Evolutionary conservation across 2,113 vertebrate species (phyloP).

Genomic region (Upupa epops): DNA sequence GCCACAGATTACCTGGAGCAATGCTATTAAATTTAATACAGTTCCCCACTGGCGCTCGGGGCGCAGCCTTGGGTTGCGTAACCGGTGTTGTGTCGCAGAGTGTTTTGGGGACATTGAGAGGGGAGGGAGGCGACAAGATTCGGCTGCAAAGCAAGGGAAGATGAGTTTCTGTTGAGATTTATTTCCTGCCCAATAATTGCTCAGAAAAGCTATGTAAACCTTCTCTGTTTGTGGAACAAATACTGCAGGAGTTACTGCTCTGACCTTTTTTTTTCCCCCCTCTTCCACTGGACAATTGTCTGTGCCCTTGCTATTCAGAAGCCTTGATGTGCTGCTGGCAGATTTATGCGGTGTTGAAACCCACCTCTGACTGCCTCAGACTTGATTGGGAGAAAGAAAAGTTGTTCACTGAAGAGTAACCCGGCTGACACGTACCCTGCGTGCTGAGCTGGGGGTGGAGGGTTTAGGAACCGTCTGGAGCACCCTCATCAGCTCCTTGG

Average conservation of each 20-base stretch:
- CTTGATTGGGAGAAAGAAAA: constrained; percentile 59
- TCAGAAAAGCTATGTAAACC: constrained; percentile 59
- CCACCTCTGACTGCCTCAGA: constrained; percentile 43
- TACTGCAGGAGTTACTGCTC: constrained; percentile 62
- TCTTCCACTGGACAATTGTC: constrained; percentile 48
- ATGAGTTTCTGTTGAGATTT: constrained; percentile 68
- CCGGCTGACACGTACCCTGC: not conserved
- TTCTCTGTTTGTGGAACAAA: constrained; percentile 68
- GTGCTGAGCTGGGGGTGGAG: not conserved
- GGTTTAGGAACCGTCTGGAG: not conserved
- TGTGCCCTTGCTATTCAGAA: constrained; percentile 32
- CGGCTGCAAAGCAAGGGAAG: constrained; percentile 20
- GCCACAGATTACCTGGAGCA: constrained; percentile 63
- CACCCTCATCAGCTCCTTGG: not conserved
- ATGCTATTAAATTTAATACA: constrained; percentile 70
- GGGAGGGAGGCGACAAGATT: constrained; percentile 18
- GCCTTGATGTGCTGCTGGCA: constrained; percentile 43
- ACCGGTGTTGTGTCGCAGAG: constrained; percentile 53
- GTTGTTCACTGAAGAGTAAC: constrained; percentile 33
- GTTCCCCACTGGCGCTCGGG: constrained; percentile 35
- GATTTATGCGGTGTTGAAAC: constrained; percentile 61
- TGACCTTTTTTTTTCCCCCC: constrained; percentile 57
- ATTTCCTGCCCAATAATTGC: constrained; percentile 70
- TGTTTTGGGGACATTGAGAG: constrained; percentile 44
- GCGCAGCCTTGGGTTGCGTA: constrained; percentile 62